Evolutionary conservation across 2,113 vertebrate genomes (phyloP).

Genomic region (Cephalopholis sonnerati): DNA sequence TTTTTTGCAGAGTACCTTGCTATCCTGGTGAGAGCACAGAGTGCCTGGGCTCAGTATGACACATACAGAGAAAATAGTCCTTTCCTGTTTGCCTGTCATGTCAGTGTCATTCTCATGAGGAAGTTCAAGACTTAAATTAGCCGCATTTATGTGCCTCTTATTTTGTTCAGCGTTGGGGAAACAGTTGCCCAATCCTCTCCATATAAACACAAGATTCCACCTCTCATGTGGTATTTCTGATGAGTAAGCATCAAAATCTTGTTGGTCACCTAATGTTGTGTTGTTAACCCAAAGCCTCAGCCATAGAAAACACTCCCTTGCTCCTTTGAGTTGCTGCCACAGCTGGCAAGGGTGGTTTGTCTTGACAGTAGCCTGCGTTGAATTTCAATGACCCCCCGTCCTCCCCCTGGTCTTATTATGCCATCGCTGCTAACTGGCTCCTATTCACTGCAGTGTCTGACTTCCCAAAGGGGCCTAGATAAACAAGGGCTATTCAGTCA

Average conservation of each 20-base stretch:
- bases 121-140: conserved; percentile 14
- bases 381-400: conserved; percentile 77
- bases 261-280: conserved; percentile 24
- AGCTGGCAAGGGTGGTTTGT: conserved; percentile 71
- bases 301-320: conserved; percentile 33
- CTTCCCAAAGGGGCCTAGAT: conserved; percentile 80
- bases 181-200: neutral
- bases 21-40: neutral
- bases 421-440: conserved; percentile 78
- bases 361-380: conserved; percentile 67
- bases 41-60: conserved; percentile 3
- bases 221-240: conserved; percentile 14
- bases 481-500: conserved; percentile 80
- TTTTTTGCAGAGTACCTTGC: conserved; percentile 13
- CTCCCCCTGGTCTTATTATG: conserved; percentile 67
- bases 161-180: conserved; percentile 2
- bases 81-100: neutral
- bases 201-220: neutral
- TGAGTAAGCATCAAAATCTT: conserved; percentile 34
- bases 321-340: conserved; percentile 69
- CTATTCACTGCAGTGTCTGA: conserved; percentile 80
- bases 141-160: neutral
- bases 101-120: conserved; percentile 11
- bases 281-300: conserved; percentile 25
- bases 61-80: conserved; percentile 2